phyloP scores from a whole-genome alignment of 1,140 invertebrate genomes.

The Meloidogyne chitwoodi region DNA sequence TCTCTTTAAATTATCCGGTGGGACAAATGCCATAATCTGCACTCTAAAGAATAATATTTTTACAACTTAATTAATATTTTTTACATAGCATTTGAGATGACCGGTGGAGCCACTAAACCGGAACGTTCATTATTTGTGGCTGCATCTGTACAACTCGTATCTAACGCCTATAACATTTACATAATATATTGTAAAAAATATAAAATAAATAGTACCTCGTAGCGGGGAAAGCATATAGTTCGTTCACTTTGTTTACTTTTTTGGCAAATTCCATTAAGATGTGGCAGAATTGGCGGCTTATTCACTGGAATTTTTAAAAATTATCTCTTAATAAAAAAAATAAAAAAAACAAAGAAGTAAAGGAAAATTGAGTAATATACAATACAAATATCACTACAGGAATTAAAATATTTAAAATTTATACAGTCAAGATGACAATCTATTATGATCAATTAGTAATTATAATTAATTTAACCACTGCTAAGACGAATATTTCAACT shows the following conservation, averaged over 20 bases:
- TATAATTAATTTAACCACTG: too few relatives aligned
- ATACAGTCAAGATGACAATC: too few relatives aligned
- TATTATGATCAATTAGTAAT: too few relatives aligned
- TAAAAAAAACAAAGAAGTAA: not conserved
- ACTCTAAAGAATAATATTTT: slow-evolving; percentile 41
- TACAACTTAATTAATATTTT: slow-evolving; percentile 16
- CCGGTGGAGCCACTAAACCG: slow-evolving; percentile 52
- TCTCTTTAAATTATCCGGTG: slow-evolving; percentile 55
- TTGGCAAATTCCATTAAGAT: slow-evolving; percentile 48
- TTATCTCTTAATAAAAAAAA: not conserved
- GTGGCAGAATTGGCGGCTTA: slow-evolving; percentile 54
- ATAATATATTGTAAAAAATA: too few relatives aligned
- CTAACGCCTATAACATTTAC: slow-evolving; percentile 31
- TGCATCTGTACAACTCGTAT: slow-evolving; percentile 56
- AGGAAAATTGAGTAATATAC: not conserved
- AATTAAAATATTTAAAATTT: too few relatives aligned
- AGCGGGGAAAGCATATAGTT: slow-evolving; percentile 54
- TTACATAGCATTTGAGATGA: slow-evolving; percentile 53
- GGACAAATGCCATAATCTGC: slow-evolving; percentile 59
- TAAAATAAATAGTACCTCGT: slow-evolving; percentile 29
- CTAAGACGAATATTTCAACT: too few relatives aligned
- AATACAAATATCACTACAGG: not conserved
- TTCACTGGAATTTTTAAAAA: slow-evolving; percentile 48
- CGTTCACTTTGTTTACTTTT: slow-evolving; percentile 48
- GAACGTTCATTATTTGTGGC: slow-evolving; percentile 27